Base-by-base conservation (phyloP, 1,140 invertebrate genomes). In the Epicauta chinensis region DNA sequence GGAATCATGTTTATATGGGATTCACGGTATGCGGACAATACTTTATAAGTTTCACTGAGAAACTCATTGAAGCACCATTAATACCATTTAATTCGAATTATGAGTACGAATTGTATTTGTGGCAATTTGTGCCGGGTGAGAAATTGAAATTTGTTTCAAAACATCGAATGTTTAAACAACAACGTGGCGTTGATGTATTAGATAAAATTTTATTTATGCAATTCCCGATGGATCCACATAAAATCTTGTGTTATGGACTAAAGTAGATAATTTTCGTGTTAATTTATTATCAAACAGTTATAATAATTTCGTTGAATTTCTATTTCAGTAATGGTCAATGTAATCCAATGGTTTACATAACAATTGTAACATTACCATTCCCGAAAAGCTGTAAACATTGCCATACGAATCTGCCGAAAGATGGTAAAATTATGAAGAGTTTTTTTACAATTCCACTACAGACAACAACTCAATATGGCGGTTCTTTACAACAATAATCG, bases 11-110 rank as follows among this genome's bases (percentile, higher is more conserved):
- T 32, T 90, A 93, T 67, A 89, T 97, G 82, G 93, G 93, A 6
- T 86, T 95, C 60, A 92, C 90, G 16, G 85, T 91, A 62, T 94
- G 91, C 74, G 92, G 92, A 6, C 87, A 92, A 70, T 95, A 90
- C 77, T 78, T 96, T 48, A 71, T 97, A 44, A 93, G 91, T 45
- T 95, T 94, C 68, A 87, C 61, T 23, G 61, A 63, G 49, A 64
- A 57, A 48, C 36, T 58, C 10, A 54, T 51, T 16, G 58, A 63
- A 37, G 42, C 44, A n/a, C 14, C 14, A 12, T 32, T 43, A 40
- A 31, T 56, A 4, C 30, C 39, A 36, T 53, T 62, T 34, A 58
- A 54, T 49, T 23, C 58, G 35, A 44, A 53, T 13, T 59, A 63
- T 46, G 65, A 64, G 56, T 71, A 70, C 59, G 63, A 65, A 34